phyloP scores from a whole-genome alignment of 2,113 vertebrate genomes.

The Amazona guildingii region DNA sequence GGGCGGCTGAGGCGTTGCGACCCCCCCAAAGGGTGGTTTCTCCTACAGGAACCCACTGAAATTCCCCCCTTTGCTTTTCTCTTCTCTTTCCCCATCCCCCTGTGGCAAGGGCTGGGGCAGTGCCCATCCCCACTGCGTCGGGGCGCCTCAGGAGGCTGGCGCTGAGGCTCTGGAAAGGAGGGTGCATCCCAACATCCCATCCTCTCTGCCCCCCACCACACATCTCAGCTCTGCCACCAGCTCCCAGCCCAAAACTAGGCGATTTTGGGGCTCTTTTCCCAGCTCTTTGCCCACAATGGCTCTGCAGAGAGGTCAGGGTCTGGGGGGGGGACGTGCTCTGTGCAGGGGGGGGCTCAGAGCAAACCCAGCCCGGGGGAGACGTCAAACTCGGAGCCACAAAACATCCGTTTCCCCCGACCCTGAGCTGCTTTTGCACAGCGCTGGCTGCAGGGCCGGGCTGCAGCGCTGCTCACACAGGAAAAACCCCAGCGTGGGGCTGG shows the following conservation, averaged over 20 bases:
- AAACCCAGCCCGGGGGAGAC: not conserved
- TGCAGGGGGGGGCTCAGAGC: not conserved
- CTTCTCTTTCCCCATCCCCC: not conserved
- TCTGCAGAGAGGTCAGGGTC: not conserved
- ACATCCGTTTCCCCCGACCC: slow-evolving; percentile 31
- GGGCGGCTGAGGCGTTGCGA: not conserved
- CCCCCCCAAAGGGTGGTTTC: not conserved
- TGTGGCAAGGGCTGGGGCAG: accelerated
- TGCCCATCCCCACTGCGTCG: accelerated
- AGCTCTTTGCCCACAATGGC: accelerated
- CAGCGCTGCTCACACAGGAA: not conserved
- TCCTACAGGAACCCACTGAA: accelerated
- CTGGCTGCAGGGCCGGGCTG: not conserved
- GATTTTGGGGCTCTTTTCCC: not conserved
- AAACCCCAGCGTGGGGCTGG: not conserved
- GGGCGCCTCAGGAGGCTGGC: not conserved
- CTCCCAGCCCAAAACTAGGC: accelerated
- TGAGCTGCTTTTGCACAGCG: not conserved
- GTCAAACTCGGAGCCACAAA: not conserved
- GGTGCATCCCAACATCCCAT: accelerated
- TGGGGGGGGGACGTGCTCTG: accelerated
- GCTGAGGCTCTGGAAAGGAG: not conserved
- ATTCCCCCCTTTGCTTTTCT: accelerated
- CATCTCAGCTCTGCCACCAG: accelerated
- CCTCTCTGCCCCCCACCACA: accelerated